These are phyloP conservation scores for Eustalomyia histrio DNA, from an alignment of 2,888 invertebrate species.

Conservation along the genomic window DNA sequence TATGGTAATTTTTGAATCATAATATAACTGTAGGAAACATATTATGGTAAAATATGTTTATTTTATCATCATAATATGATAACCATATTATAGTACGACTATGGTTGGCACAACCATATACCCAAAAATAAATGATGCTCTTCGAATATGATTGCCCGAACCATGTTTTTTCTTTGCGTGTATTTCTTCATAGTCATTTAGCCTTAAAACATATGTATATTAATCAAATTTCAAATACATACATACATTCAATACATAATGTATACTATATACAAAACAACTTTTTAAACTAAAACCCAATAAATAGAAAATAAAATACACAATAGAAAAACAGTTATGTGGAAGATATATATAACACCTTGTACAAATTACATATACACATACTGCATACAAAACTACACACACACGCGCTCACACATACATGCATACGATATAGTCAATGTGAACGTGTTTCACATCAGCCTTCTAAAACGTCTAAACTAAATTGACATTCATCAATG, in stretches of 20 bases:
- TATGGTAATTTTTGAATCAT: too few species aligned
- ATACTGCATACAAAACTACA: too few species aligned
- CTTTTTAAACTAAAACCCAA: background rate
- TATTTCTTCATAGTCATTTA: background rate
- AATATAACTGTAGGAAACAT: too few species aligned
- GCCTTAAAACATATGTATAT: background rate
- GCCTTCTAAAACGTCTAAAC: background rate
- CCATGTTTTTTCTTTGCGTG: background rate
- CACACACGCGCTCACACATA: too few species aligned
- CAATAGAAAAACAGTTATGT: background rate
- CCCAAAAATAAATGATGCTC: too few species aligned
- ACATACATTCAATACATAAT: background rate
- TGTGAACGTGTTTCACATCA: background rate
- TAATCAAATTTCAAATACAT: background rate
- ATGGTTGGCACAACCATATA: too few species aligned
- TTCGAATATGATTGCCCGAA: too few species aligned
- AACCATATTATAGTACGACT: too few species aligned
- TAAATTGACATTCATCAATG: background rate
- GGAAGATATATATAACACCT: background rate
- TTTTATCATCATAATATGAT: too few species aligned
- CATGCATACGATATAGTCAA: too few species aligned
- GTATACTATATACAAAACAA: background rate
- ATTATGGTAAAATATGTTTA: too few species aligned
- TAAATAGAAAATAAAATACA: background rate
- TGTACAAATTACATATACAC: too few species aligned